Evolutionary conservation across 2,888 invertebrate species (phyloP), one percentile per base, ranked within the genome.

Genomic region (Clunio marinus): DNA sequence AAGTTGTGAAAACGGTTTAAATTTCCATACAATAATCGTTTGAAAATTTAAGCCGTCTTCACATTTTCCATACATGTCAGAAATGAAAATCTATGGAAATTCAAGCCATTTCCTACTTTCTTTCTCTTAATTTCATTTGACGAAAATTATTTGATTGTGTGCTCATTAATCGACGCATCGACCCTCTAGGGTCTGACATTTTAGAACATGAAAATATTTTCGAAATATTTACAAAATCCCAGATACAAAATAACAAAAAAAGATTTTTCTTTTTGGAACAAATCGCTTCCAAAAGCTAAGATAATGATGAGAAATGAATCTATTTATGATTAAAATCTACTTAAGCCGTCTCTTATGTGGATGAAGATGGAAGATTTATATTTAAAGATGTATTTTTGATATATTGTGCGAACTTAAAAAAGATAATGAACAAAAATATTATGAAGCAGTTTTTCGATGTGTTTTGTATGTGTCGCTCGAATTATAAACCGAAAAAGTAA

Each of bases 171-270:
- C n/a, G n/a, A n/a, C n/a, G n/a, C n/a, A n/a, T n/a, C n/a, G n/a
- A 32, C 4, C 32, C 10, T 32, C 10, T 10, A 32, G 32, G 32
- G 5, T 4, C 32, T 7, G 4, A 32, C 32, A 32, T 32, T 32
- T 32, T 32, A 32, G 10, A 32, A 32, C 5, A 32, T 7, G 10
- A 4, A 45, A 45, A 17, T 45, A 57, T 57, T 51, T 51, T 51
- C 51, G n/a, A 51, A 17, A 51, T 51, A 51, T 51, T 51, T 51
- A 51, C 51, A 51, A 22, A 24, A n/a, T n/a, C n/a, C n/a, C n/a
- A n/a, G n/a, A 27, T 7, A 57, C 25, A 57, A 27, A 57, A 57
- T n/a, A 57, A 20, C 2, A 51, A 17, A 22, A 25, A 27, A 57
- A 24, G 25, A 57, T 57, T 57, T 51, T 57, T 27, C 17, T 8